Base-by-base conservation (phyloP, 2,797 vertebrate genomes). In the Vespertilio murinus region DNA sequence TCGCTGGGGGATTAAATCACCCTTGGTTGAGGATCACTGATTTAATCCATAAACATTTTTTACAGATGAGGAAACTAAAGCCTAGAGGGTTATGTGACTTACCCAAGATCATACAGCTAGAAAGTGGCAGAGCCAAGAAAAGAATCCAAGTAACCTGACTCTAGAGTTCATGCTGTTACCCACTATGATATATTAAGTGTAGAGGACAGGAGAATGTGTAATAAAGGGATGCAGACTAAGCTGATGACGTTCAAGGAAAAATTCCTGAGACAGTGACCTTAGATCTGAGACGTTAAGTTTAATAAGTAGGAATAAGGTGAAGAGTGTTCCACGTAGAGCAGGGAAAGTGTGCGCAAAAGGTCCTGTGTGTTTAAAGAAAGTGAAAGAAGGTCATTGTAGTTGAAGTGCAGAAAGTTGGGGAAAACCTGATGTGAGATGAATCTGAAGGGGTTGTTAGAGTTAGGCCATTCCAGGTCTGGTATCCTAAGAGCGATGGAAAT, bases 31-130 rank as follows among this genome's bases (percentile, higher is more conserved):
- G 61, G 65, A 91, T 93, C 45, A 82, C 42, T 85, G 54, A 83
- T 87, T 69, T 70, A 86, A 71, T 83, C 38, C 67, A 38, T 49
- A 89, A 86, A 33, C 11, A 17, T 47, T 91, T 95, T 78, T 94
- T 64, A 75, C 56, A 91, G 45, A 56, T 56, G 16, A 90, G 45
- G n/a, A 96, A 77, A 56, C 47, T 69, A 20, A 93, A 45, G 25
- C n/a, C n/a, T 93, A 35, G 30, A 56, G 90, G 20, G 47, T 28
- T 28, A 47, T 71, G 23, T 49, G 56, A 64, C 33, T 77, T 88
- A 28, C 38, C 42, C 5, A n/a, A 14, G 8, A 33, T 88, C 38
- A 28, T 71, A 45, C 0, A 64, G 35, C 40, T 93, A 77, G 80
- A 64, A 77, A 78, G 45, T 49, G 10, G 4, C 56, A 70, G 52